These are phyloP conservation scores for Sebastes hubbsi DNA, from an alignment of 2,797 vertebrate genomes.

Conservation along the genomic window DNA sequence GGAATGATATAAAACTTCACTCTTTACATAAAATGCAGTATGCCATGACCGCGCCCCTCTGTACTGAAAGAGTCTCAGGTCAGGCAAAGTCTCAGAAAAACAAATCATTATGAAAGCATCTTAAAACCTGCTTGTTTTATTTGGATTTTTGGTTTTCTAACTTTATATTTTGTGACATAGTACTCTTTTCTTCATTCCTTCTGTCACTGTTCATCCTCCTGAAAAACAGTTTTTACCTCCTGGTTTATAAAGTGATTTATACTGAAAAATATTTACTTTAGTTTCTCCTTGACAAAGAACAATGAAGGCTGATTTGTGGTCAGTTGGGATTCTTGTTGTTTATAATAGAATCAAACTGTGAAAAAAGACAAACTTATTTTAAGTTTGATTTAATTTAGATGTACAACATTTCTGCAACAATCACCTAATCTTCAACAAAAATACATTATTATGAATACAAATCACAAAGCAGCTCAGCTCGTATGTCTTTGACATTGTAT, in stretches of 20 bases:
- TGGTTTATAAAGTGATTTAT: too few relatives aligned
- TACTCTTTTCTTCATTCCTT: neutral
- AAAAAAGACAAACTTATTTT: too few relatives aligned
- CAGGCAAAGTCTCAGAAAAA: neutral
- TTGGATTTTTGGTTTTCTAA: neutral
- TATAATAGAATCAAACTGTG: neutral
- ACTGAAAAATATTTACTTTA: too few relatives aligned
- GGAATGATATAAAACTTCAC: too few relatives aligned
- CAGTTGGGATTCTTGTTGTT: neutral
- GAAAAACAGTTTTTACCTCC: too few relatives aligned
- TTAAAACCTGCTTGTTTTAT: neutral
- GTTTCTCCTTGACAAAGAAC: neutral
- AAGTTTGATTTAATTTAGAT: too few relatives aligned
- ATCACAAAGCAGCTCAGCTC: neutral
- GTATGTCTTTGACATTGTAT: neutral
- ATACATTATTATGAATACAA: neutral
- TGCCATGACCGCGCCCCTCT: fast-evolving
- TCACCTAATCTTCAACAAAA: too few relatives aligned
- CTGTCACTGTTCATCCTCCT: neutral
- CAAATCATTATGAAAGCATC: neutral
- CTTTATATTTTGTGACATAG: neutral
- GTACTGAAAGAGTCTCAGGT: too few relatives aligned
- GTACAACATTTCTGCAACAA: too few relatives aligned
- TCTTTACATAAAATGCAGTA: too few relatives aligned
- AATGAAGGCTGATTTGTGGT: neutral